Percentiles rank a stretch among this genome's conserved stretches.
These are phyloP conservation scores for Bombus ignitus DNA, from an alignment of 1,140 invertebrate species.

Conservation along the genomic window DNA sequence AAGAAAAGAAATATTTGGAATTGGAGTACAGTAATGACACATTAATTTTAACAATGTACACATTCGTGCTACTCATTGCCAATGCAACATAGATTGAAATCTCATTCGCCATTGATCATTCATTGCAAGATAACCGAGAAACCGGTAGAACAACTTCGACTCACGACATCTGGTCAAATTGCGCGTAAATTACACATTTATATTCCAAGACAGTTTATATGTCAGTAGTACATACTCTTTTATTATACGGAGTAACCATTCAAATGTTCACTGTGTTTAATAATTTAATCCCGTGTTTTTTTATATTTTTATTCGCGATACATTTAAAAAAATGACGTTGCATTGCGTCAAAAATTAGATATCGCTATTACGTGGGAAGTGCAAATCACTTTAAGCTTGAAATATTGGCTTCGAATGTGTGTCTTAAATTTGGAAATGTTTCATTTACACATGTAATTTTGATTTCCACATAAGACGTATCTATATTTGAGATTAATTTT, in stretches of 20 bases:
- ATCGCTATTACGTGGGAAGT: not conserved
- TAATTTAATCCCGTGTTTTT: not conserved
- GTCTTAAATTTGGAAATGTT: not conserved
- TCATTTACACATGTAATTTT: not conserved
- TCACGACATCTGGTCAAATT: constrained; percentile 11
- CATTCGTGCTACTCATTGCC: not conserved
- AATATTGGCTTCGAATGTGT: not conserved
- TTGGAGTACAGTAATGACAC: not conserved
- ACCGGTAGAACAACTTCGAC: not conserved
- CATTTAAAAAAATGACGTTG: not conserved
- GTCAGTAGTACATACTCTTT: not conserved
- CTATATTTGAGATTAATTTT: not conserved
- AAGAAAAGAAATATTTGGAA: no score
- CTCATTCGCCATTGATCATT: not conserved
- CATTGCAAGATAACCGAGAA: not conserved
- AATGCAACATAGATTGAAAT: not conserved
- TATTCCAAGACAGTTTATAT: not conserved
- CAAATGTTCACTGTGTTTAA: not conserved
- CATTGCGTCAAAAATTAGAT: not conserved
- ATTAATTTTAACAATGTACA: not conserved
- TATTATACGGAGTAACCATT: no score
- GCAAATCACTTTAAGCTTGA: not conserved
- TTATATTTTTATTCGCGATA: not conserved
- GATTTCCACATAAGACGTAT: no score
- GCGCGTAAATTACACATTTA: not conserved